phyloP scores from a whole-genome alignment of 2,888 invertebrate species.

The Clusia tigrina region DNA sequence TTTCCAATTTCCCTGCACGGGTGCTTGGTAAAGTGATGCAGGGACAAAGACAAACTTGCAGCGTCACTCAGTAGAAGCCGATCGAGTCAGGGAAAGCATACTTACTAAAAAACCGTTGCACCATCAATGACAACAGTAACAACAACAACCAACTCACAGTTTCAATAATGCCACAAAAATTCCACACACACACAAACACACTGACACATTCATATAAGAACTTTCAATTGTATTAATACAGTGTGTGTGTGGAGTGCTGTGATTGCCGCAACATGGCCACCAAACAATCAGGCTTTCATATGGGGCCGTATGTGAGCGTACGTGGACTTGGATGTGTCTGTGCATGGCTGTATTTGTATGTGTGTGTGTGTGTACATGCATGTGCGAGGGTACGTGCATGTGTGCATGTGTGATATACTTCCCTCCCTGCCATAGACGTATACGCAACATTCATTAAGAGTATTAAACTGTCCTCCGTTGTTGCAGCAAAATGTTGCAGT shows the following conservation, averaged over 20 bases:
- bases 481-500: constrained; percentile 9
- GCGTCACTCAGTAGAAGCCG: constrained; percentile 20
- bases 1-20: too few species aligned
- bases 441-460: neutral
- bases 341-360: constrained; percentile 10
- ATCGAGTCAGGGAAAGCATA: neutral
- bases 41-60: neutral
- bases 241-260: neutral
- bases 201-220: too few species aligned
- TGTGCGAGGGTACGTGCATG: too few species aligned
- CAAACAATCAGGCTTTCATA: neutral
- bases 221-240: neutral
- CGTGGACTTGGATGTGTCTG: neutral
- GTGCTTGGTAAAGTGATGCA: too few species aligned
- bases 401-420: neutral
- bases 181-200: too few species aligned
- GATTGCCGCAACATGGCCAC: neutral
- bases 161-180: constrained; percentile 11
- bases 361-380: too few species aligned
- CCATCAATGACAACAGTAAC: neutral
- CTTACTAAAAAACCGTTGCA: too few species aligned
- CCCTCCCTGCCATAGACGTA: neutral
- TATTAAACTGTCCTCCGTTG: constrained; percentile 3
- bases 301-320: neutral
- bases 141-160: neutral